These are phyloP conservation scores for Phaethornis superciliosus DNA, from an alignment of 2,113 vertebrate species.

Conservation along the genomic window DNA sequence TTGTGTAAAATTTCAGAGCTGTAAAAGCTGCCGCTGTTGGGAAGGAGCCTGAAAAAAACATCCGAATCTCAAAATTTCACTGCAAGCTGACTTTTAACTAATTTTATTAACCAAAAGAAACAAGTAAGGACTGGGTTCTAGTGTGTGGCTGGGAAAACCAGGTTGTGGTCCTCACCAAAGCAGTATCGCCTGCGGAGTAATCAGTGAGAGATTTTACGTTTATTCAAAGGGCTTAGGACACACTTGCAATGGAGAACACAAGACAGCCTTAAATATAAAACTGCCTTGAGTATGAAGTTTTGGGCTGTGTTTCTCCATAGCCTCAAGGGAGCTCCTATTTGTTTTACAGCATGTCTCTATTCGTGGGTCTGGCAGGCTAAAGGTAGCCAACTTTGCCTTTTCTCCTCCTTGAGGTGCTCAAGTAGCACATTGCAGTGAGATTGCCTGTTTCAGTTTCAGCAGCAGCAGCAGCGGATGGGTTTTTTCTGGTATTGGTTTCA, in stretches of 20 bases:
- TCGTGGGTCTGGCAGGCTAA: background rate
- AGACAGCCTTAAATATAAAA: background rate
- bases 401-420: background rate
- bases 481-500: background rate
- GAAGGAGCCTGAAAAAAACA: background rate
- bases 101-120: background rate
- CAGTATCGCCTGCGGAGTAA: background rate
- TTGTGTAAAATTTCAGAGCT: constrained; percentile 34
- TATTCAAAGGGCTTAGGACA: constrained; percentile 32
- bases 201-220: constrained; percentile 9
- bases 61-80: background rate
- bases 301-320: background rate
- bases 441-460: background rate
- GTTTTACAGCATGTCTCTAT: background rate
- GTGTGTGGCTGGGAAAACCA: background rate
- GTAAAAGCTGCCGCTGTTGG: background rate
- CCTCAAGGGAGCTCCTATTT: background rate
- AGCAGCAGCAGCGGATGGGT: background rate
- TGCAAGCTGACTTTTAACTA: background rate
- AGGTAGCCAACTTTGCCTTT: background rate
- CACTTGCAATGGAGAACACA: background rate
- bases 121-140: background rate
- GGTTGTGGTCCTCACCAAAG: background rate
- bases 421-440: background rate
- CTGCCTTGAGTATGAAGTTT: background rate